phyloP scores from a whole-genome alignment of 2,797 vertebrate genomes.

The Peromyscus attwateri region DNA sequence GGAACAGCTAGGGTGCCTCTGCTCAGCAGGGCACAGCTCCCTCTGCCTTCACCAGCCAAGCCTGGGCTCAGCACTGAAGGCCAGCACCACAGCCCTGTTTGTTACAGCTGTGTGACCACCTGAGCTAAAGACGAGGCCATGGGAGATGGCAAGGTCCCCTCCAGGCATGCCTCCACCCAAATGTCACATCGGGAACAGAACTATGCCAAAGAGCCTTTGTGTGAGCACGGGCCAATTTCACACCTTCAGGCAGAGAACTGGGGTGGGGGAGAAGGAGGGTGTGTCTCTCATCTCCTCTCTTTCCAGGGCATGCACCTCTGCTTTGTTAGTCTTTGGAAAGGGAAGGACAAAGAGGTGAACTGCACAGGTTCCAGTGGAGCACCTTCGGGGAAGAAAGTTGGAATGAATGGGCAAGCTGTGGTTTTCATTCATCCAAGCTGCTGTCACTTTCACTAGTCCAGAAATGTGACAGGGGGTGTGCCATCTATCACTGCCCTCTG shows the following conservation, averaged over 20 bases:
- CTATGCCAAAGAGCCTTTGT: neutral
- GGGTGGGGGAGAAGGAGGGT: too few species aligned
- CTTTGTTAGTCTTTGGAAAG: neutral
- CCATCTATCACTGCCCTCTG: constrained; percentile 43
- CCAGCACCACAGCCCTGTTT: rapidly evolving
- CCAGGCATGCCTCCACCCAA: neutral
- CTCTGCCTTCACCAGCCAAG: neutral
- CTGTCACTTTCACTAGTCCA: constrained; percentile 59
- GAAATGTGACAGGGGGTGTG: constrained; percentile 51
- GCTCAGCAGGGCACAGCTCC: neutral
- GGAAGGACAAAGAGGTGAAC: constrained; percentile 58
- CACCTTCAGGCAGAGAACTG: neutral
- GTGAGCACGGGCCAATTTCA: neutral
- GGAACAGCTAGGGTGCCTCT: constrained; percentile 64
- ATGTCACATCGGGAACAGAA: neutral
- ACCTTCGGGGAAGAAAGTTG: constrained; percentile 64
- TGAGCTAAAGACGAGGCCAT: neutral
- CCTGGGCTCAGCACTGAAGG: neutral
- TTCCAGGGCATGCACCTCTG: neutral
- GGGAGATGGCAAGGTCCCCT: neutral
- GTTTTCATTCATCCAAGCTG: constrained; percentile 17
- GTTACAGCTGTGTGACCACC: neutral
- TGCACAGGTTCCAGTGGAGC: constrained; percentile 28
- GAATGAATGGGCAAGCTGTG: constrained; percentile 60
- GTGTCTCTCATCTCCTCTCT: neutral